These are phyloP conservation scores for Lophura nycthemera DNA, from an alignment of 2,113 vertebrate species.

Conservation along the genomic window DNA sequence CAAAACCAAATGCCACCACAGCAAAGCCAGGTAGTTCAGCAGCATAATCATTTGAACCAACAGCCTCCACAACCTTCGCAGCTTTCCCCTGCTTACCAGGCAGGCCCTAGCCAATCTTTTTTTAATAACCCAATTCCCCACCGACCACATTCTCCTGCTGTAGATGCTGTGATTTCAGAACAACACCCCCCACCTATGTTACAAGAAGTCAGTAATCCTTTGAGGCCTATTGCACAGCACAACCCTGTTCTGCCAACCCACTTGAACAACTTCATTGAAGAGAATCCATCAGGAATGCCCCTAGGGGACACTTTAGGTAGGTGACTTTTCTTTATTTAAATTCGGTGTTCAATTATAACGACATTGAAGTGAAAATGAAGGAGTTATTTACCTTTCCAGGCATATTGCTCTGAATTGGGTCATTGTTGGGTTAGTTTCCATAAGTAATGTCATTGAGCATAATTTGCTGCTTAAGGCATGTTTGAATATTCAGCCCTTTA, in stretches of 20 bases:
- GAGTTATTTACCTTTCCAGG: slow-evolving; percentile 46
- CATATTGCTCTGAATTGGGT: slow-evolving; percentile 44
- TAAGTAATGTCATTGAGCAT: slow-evolving; percentile 51
- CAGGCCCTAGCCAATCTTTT: slow-evolving; percentile 85
- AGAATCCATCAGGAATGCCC: slow-evolving; percentile 83
- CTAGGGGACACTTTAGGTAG: slow-evolving; percentile 90
- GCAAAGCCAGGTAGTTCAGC: slow-evolving; percentile 83
- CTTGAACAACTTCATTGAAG: slow-evolving; percentile 92
- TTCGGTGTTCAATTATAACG: slow-evolving; percentile 35
- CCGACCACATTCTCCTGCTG: slow-evolving; percentile 88
- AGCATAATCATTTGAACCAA: slow-evolving; percentile 79
- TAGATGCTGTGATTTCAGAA: slow-evolving; percentile 85
- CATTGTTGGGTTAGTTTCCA: slow-evolving; percentile 59
- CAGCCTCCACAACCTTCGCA: slow-evolving; percentile 78
- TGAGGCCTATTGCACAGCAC: slow-evolving; percentile 87
- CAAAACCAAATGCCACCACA: slow-evolving; percentile 80
- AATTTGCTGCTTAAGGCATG: slow-evolving; percentile 47
- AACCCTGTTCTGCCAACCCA: slow-evolving; percentile 85
- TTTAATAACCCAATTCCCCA: slow-evolving; percentile 87
- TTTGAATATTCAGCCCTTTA: slow-evolving; percentile 62
- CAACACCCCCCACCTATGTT: slow-evolving; percentile 78
- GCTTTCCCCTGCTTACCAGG: slow-evolving; percentile 87
- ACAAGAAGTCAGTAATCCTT: slow-evolving; percentile 85
- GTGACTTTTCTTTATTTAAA: slow-evolving; percentile 69
- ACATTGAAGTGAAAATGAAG: slow-evolving; percentile 39